Evolutionary conservation across 53 echinoderm and acorn worm genomes (phyloP).

Genomic region (Holothuria leucospilota): DNA sequence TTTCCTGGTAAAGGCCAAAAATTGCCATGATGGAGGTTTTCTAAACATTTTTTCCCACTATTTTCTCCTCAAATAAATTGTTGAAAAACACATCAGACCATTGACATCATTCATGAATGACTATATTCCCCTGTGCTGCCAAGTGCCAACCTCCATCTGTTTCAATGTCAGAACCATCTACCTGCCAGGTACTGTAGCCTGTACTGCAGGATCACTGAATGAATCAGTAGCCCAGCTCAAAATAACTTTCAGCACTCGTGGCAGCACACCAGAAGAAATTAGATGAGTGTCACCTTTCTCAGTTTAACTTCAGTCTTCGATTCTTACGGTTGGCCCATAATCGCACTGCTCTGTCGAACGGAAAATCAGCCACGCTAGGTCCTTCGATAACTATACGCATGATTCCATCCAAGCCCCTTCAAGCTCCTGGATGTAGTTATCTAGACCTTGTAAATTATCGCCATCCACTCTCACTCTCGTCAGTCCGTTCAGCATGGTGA

Average conservation of each 20-base stretch:
- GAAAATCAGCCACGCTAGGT: conserved; percentile 50
- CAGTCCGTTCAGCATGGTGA: conserved; percentile 31
- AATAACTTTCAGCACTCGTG: conserved; percentile 31
- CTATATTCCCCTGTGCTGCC: conserved; percentile 5
- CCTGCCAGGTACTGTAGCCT: conserved; percentile 23
- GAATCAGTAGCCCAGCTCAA: conserved; percentile 29
- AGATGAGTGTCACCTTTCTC: conserved; percentile 35
- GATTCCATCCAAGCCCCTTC: conserved; percentile 33
- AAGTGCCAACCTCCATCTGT: conserved; percentile 23
- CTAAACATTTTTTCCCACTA: no score
- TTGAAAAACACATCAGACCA: no score
- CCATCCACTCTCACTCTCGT: conserved; percentile 12
- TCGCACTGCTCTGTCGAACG: conserved; percentile 46
- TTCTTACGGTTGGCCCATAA: conserved; percentile 49
- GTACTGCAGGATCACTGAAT: conserved; percentile 27
- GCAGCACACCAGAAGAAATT: conserved; percentile 30
- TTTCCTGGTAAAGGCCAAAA: no score
- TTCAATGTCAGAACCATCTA: neutral
- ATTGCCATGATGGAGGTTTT: no score
- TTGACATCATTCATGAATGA: no score
- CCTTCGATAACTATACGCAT: conserved; percentile 52
- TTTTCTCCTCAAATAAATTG: no score
- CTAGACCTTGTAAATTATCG: conserved; percentile 2
- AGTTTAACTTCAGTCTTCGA: conserved; percentile 33
- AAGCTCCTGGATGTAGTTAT: neutral